Evolutionary conservation across 2,113 vertebrate species (phyloP).

Genomic region (Recurvirostra avosetta): DNA sequence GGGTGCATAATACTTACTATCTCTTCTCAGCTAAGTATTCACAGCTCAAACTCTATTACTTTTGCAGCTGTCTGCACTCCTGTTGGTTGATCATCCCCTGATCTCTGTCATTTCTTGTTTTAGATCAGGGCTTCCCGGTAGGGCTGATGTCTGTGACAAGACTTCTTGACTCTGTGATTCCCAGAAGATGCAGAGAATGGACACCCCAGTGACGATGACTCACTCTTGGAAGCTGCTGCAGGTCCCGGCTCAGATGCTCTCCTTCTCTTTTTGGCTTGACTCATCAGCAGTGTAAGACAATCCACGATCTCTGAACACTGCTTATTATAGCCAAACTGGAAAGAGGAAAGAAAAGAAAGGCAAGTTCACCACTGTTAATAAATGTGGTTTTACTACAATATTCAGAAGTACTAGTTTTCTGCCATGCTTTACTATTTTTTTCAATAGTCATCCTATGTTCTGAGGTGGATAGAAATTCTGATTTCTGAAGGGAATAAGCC

Average conservation of each 20-base stretch:
- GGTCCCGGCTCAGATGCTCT: not conserved
- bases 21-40: not conserved
- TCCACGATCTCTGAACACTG: not conserved
- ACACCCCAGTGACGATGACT: not conserved
- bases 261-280: not conserved
- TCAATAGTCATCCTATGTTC: not conserved
- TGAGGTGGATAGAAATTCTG: not conserved
- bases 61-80: not conserved
- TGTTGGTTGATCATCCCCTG: not conserved
- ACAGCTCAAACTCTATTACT: not conserved
- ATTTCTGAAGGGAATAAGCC: not conserved
- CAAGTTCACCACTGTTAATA: not conserved
- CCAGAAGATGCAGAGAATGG: conserved; percentile 16
- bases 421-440: not conserved
- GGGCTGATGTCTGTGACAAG: not conserved
- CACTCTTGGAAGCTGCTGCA: not conserved
- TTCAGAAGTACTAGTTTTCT: not conserved
- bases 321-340: not conserved
- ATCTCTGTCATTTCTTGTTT: not conserved
- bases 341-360: not conserved
- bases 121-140: not conserved
- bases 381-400: not conserved
- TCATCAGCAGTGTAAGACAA: not conserved
- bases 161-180: not conserved
- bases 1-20: not conserved